Conservation (phyloP, 2,888 invertebrate species). For the Macroteleia sp. region DNA sequence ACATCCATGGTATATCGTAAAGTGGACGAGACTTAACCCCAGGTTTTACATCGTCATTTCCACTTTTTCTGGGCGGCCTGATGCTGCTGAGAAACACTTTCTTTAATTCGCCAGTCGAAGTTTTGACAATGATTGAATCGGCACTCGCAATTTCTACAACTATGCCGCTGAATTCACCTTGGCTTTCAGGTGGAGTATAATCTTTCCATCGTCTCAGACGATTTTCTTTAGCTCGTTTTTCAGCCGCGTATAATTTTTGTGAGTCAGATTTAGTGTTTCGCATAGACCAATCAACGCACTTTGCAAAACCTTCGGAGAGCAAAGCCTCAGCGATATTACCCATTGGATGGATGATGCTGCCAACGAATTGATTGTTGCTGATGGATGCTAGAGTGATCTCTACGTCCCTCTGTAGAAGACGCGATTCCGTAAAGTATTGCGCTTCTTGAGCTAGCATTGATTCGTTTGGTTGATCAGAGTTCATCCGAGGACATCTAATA, state of each 20-base stretch:
- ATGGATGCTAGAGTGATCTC: conserved; percentile 95
- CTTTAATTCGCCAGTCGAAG: conserved; percentile 90
- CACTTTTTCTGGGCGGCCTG: conserved; percentile 89
- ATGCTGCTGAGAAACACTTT: conserved; percentile 98
- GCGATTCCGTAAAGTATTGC: conserved; percentile 95
- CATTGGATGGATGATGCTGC: conserved; percentile 95
- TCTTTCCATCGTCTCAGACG: conserved; percentile 96
- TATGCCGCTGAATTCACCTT: conserved; percentile 91
- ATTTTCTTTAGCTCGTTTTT: conserved; percentile 94
- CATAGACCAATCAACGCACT: conserved; percentile 97
- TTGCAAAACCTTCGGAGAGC: conserved; percentile 95
- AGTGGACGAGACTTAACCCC: conserved; percentile 93
- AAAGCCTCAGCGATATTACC: conserved; percentile 97
- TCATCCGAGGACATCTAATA: conserved; percentile 92
- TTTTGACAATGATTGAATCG: conserved; percentile 95
- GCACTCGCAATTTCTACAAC: conserved; percentile 97
- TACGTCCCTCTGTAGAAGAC: conserved; percentile 95
- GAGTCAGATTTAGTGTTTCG: conserved; percentile 91
- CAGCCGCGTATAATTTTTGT: conserved; percentile 92
- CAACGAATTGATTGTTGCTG: conserved; percentile 96
- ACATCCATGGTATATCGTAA: conserved; percentile 99
- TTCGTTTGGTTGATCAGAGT: conserved; percentile 89
- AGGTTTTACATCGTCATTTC: conserved; percentile 88
- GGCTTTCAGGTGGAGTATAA: conserved; percentile 90
- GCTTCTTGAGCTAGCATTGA: conserved; percentile 95